phyloP scores from a whole-genome alignment of 2,797 vertebrate genomes.

The Gastrophryne carolinensis region DNA sequence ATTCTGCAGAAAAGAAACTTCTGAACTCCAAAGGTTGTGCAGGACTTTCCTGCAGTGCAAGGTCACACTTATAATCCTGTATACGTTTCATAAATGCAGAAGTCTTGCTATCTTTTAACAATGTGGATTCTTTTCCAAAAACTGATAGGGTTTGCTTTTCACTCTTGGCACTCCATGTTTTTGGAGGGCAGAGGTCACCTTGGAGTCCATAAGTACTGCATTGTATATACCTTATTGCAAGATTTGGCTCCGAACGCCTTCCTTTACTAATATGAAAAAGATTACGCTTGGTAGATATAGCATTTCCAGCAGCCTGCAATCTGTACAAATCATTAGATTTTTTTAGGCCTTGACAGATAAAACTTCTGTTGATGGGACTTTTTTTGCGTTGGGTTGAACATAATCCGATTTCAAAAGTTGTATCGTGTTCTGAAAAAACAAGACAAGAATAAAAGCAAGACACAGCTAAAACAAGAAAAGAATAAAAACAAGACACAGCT shows the following conservation, averaged over 20 bases:
- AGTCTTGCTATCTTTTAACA: background rate
- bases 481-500: no score
- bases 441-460: background rate
- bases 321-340: background rate
- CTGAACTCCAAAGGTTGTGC: background rate
- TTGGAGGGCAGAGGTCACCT: background rate
- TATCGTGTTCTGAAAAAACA: no score
- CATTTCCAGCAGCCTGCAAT: background rate
- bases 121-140: background rate
- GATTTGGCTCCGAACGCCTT: no score
- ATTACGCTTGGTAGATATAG: background rate
- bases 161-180: background rate
- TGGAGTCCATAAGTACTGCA: background rate
- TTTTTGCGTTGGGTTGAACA: background rate
- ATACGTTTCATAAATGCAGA: background rate
- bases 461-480: no score
- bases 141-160: no score
- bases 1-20: conserved; percentile 49
- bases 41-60: background rate
- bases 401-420: background rate
- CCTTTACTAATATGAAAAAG: background rate
- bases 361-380: background rate
- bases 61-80: background rate
- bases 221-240: background rate
- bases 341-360: background rate